phyloP scores from a whole-genome alignment of 2,113 vertebrate species.

The Eubucco bourcierii region DNA sequence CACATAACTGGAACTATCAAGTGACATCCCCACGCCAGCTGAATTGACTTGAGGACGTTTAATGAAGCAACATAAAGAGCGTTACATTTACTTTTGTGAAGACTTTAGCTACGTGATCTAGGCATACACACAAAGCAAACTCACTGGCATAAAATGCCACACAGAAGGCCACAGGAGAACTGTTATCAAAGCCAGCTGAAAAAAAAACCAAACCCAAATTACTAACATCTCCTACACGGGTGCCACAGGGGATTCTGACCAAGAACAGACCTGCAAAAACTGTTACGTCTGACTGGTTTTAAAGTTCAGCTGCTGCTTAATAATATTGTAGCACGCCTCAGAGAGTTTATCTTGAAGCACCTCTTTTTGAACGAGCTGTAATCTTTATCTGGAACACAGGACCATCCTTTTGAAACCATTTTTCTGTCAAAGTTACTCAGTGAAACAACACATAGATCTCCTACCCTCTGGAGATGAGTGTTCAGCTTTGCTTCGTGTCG shows the following conservation, averaged over 20 bases:
- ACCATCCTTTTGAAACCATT: conserved; percentile 55
- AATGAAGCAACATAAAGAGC: background rate
- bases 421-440: conserved; percentile 57
- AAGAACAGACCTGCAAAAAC: conserved; percentile 27
- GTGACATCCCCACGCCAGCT: background rate
- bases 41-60: conserved; percentile 5
- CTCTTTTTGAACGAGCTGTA: conserved; percentile 56
- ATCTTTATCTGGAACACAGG: conserved; percentile 43
- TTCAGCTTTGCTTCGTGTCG: conserved; percentile 66
- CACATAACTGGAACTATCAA: background rate
- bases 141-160: background rate
- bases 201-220: background rate
- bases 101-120: background rate
- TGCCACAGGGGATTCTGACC: conserved; percentile 37
- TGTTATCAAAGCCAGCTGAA: background rate
- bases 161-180: background rate
- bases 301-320: conserved; percentile 49
- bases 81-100: conserved; percentile 24
- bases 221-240: background rate
- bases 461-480: conserved; percentile 35
- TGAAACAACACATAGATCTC: conserved; percentile 47
- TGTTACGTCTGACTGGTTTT: conserved; percentile 30
- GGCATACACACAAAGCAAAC: conserved; percentile 24
- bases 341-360: conserved; percentile 51
- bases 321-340: conserved; percentile 43